phyloP scores from a whole-genome alignment of 2,888 invertebrate species.

The Teleiodes luculella region DNA sequence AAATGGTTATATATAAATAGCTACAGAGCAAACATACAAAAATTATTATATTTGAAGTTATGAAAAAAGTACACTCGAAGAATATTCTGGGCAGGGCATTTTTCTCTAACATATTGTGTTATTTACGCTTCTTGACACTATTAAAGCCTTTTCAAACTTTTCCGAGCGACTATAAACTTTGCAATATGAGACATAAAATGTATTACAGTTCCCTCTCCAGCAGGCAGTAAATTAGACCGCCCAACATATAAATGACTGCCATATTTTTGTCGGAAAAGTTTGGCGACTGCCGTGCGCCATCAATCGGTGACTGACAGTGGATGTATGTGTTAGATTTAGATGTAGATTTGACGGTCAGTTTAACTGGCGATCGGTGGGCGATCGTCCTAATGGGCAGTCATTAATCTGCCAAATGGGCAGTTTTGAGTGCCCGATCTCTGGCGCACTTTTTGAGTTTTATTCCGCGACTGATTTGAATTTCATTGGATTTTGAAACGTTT shows the following conservation, averaged over 20 bases:
- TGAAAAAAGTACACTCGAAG: too few species aligned
- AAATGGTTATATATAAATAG: too few species aligned
- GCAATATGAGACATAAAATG: too few species aligned
- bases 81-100: too few species aligned
- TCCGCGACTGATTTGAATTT: not conserved
- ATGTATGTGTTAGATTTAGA: conserved; percentile 31
- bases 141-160: too few species aligned
- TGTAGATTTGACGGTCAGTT: conserved; percentile 36
- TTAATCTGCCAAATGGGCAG: conserved; percentile 25
- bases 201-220: too few species aligned
- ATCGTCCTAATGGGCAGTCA: conserved; percentile 32
- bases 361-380: conserved; percentile 32
- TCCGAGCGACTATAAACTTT: too few species aligned
- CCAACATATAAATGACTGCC: conserved; percentile 45
- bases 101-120: too few species aligned
- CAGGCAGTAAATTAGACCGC: conserved; percentile 24
- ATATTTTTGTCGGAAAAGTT: conserved; percentile 54
- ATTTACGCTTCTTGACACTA: too few species aligned
- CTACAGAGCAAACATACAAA: too few species aligned
- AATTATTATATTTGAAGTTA: too few species aligned
- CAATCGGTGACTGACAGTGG: conserved; percentile 42
- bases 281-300: conserved; percentile 43
- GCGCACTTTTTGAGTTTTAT: not conserved
- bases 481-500: not conserved
- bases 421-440: conserved; percentile 19